phyloP scores from a whole-genome alignment of 1,140 invertebrate genomes.

The Tribolium madens region DNA sequence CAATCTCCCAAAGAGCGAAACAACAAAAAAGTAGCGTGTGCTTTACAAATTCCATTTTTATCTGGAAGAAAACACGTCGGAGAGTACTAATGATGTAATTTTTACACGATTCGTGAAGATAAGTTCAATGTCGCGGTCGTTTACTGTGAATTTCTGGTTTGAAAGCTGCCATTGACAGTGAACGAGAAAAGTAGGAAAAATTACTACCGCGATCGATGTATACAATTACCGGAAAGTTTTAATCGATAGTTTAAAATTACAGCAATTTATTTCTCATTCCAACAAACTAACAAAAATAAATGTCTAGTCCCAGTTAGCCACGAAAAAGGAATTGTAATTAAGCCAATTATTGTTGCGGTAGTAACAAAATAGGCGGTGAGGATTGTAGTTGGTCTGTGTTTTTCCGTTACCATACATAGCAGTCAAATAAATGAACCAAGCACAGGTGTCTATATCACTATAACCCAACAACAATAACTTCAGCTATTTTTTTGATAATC shows the following conservation, averaged over 20 bases:
- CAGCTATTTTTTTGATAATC: no score
- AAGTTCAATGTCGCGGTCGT: slow-evolving; percentile 27
- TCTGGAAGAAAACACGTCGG: slow-evolving; percentile 15
- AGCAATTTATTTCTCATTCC: no score
- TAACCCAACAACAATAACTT: no score
- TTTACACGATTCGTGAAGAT: slow-evolving; percentile 1
- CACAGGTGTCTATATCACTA: no score
- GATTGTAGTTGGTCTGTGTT: no score
- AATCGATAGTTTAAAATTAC: background rate
- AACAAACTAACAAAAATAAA: no score
- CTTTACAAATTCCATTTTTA: slow-evolving; percentile 30
- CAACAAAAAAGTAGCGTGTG: slow-evolving; percentile 26
- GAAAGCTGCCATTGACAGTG: slow-evolving; percentile 9
- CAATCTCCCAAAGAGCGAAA: slow-evolving; percentile 7
- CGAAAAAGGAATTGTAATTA: no score
- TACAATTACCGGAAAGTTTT: background rate
- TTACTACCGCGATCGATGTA: background rate
- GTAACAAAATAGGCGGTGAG: no score
- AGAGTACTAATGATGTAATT: slow-evolving; percentile 2
- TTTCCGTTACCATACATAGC: no score
- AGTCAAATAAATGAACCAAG: no score
- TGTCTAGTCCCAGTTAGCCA: no score
- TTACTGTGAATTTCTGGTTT: slow-evolving; percentile 9
- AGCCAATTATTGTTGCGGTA: no score
- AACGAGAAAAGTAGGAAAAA: slow-evolving; percentile 1